A percentile compares a stretch with the other conserved stretches of the same genome.
These are phyloP conservation scores for Heliconius charithonia DNA, from an alignment of 2,888 invertebrate species.

Conservation along the genomic window DNA sequence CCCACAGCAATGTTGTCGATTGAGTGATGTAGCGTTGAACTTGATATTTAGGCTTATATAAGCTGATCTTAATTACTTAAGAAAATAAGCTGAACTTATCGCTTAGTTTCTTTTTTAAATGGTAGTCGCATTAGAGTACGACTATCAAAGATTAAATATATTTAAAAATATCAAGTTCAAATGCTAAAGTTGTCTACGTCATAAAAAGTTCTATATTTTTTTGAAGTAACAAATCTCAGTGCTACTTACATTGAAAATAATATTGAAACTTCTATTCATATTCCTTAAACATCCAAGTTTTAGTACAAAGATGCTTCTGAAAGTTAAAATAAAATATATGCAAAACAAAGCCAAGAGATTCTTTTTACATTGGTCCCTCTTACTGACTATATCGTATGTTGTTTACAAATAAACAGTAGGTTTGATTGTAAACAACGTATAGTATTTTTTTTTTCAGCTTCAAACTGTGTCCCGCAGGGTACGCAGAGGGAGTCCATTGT, in stretches of 20 bases:
- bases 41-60: too few relatives aligned
- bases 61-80: too few relatives aligned
- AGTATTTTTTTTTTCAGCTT: too few relatives aligned
- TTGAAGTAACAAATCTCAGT: slow-evolving; percentile 30
- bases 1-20: too few relatives aligned
- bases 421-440: too few relatives aligned
- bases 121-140: background rate
- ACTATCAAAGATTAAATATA: background rate
- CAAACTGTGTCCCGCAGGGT: too few relatives aligned
- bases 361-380: background rate
- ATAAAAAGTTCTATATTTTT: slow-evolving; percentile 28
- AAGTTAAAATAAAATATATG: slow-evolving; percentile 16
- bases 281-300: slow-evolving; percentile 36
- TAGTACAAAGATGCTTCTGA: slow-evolving; percentile 24
- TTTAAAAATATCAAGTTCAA: background rate
- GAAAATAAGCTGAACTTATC: too few relatives aligned
- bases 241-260: slow-evolving; percentile 33
- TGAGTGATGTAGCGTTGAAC: too few relatives aligned
- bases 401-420: too few relatives aligned
- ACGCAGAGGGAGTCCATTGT: too few relatives aligned
- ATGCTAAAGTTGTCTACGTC: slow-evolving; percentile 7
- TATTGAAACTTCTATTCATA: slow-evolving; percentile 32
- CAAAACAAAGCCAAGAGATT: slow-evolving; percentile 14
- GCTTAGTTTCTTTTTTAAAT: background rate
- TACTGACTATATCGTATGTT: too few relatives aligned